These are phyloP conservation scores for Drosophila meridiana DNA, from an alignment of 2,888 invertebrate species.

Conservation along the genomic window DNA sequence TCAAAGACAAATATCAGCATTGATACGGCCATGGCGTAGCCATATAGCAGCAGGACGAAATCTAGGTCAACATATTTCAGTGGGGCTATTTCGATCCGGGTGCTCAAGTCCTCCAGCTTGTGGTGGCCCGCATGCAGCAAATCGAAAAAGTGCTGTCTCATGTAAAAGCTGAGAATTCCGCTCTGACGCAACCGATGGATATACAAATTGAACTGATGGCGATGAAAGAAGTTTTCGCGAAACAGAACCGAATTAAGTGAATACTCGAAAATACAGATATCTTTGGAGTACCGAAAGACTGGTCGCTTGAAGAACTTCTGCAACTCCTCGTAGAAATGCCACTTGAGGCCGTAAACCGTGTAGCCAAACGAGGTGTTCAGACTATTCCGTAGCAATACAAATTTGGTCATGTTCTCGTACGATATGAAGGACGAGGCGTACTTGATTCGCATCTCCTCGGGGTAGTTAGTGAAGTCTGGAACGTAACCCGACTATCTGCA, in stretches of 20 bases:
- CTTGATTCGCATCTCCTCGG: slow-evolving; percentile 34
- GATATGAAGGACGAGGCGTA: slow-evolving; percentile 46
- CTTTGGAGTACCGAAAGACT: slow-evolving; percentile 49
- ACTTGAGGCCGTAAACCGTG: slow-evolving; percentile 38
- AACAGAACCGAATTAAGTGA: slow-evolving; percentile 4
- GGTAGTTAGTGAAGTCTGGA: slow-evolving; percentile 40
- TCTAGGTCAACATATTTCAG: slow-evolving; percentile 31
- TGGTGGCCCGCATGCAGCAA: slow-evolving; percentile 24
- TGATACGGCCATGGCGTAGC: slow-evolving; percentile 7
- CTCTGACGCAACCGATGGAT: slow-evolving; percentile 13
- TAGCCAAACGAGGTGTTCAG: slow-evolving; percentile 50
- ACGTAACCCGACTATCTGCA: slow-evolving; percentile 40
- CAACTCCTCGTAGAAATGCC: slow-evolving; percentile 23
- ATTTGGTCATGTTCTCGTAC: slow-evolving; percentile 7
- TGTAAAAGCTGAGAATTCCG: slow-evolving; percentile 35
- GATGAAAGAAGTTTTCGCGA: slow-evolving; percentile 38
- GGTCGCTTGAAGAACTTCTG: slow-evolving; percentile 47
- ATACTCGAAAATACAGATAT: slow-evolving; percentile 33
- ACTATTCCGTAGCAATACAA: slow-evolving; percentile 21
- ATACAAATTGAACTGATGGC: slow-evolving; percentile 14
- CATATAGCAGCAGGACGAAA: slow-evolving; percentile 25
- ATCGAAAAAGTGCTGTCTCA: slow-evolving; percentile 11
- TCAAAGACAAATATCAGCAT: slow-evolving; percentile 40
- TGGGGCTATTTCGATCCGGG: not conserved
- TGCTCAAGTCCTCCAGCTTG: slow-evolving; percentile 25